Conservation (phyloP, 2,888 invertebrate species). For the Nomada hirtipes region DNA sequence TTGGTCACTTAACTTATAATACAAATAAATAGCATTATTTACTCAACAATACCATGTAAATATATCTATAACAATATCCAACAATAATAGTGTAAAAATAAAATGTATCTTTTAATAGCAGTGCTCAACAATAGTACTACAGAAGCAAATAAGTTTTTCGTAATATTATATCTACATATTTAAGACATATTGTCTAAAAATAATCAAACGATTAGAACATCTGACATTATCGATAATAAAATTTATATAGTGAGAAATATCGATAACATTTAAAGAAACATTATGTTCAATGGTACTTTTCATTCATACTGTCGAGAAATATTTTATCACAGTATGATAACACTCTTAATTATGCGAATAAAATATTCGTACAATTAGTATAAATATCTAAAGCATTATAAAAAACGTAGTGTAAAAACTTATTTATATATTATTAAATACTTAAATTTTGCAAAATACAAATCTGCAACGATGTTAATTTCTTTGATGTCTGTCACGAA, state of each 20-base stretch:
- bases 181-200: conserved; percentile 7
- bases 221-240: conserved; percentile 18
- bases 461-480: conserved; percentile 7
- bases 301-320: not conserved
- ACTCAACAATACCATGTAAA: not conserved
- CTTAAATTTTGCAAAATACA: conserved; percentile 37
- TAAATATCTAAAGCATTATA: conserved; percentile 42
- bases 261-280: conserved; percentile 23
- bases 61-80: conserved; percentile 2
- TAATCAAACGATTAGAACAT: conserved; percentile 21
- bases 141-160: not conserved
- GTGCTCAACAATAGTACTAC: not conserved
- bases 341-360: conserved; percentile 30
- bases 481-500: conserved; percentile 6
- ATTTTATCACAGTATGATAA: conserved; percentile 3
- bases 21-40: conserved; percentile 7
- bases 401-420: conserved; percentile 35
- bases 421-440: conserved; percentile 22
- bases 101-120: conserved; percentile 15
- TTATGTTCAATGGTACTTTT: conserved; percentile 19
- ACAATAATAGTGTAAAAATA: conserved; percentile 13
- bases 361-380: conserved; percentile 43
- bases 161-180: conserved; percentile 13
- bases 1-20: not conserved
- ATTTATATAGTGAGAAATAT: conserved; percentile 4